These are phyloP conservation scores for Anableps anableps DNA, from an alignment of 2,797 vertebrate species.

Conservation along the genomic window DNA sequence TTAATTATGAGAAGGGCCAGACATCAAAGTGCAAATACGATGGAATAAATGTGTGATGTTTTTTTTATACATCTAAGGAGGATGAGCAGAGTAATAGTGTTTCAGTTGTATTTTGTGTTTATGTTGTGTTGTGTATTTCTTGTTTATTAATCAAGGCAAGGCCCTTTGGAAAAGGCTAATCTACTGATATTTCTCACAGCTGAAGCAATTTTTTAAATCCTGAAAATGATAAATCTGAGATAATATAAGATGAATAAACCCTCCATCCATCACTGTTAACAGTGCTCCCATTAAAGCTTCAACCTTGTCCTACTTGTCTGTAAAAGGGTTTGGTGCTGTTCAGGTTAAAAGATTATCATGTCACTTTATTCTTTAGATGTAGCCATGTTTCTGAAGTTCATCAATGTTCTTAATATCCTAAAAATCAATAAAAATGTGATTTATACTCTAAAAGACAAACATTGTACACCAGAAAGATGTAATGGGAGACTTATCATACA, in stretches of 20 bases:
- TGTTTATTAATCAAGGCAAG: not conserved
- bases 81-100: constrained; percentile 12
- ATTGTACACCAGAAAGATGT: not conserved
- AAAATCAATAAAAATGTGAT: not conserved
- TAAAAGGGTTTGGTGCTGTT: not conserved
- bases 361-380: not conserved
- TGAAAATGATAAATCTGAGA: not conserved
- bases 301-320: not conserved
- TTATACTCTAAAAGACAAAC: not conserved
- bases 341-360: not conserved
- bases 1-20: constrained; percentile 64
- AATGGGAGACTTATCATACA: too few relatives aligned
- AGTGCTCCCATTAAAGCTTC: not conserved
- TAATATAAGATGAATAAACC: not conserved
- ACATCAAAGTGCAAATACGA: constrained; percentile 43
- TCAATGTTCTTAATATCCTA: not conserved
- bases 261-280: not conserved
- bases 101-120: constrained; percentile 34
- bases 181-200: constrained; percentile 18
- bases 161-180: constrained; percentile 19
- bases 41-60: constrained; percentile 58
- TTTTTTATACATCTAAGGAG: not conserved
- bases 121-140: not conserved
- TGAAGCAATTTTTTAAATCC: not conserved
- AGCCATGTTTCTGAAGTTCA: not conserved